phyloP scores from a whole-genome alignment of 2,113 vertebrate species.

The Siniperca chuatsi region DNA sequence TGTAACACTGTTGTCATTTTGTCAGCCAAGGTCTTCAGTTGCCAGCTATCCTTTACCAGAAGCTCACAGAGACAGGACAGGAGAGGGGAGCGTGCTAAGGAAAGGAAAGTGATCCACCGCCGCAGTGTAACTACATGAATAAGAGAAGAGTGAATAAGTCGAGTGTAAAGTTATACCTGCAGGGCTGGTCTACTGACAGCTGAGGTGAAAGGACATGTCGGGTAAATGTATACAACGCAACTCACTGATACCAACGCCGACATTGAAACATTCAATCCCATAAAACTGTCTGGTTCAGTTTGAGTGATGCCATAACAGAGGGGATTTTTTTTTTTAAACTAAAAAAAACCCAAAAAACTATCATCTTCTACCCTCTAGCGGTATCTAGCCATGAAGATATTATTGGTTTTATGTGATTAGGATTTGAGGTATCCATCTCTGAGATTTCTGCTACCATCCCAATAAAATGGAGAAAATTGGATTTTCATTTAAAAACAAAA shows the following conservation, averaged over 20 bases:
- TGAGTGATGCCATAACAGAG: neutral
- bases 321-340: neutral
- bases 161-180: conserved; percentile 35
- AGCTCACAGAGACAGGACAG: conserved; percentile 4
- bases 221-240: neutral
- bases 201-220: conserved; percentile 25
- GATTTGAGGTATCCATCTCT: neutral
- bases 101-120: conserved; percentile 45
- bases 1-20: conserved; percentile 17
- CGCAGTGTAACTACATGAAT: conserved; percentile 61
- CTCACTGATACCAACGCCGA: neutral
- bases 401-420: neutral
- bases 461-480: neutral
- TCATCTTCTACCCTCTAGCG: neutral
- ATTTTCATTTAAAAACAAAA: neutral
- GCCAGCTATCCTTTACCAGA: conserved; percentile 30
- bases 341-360: neutral
- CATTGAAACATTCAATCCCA: neutral
- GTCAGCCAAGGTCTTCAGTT: conserved; percentile 36
- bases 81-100: conserved; percentile 20
- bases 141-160: conserved; percentile 53
- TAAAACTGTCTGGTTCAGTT: neutral
- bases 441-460: neutral
- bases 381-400: neutral
- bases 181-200: conserved; percentile 17